Evolutionary conservation across 2,888 invertebrate genomes (phyloP).

Genomic region (Synergus itoensis): DNA sequence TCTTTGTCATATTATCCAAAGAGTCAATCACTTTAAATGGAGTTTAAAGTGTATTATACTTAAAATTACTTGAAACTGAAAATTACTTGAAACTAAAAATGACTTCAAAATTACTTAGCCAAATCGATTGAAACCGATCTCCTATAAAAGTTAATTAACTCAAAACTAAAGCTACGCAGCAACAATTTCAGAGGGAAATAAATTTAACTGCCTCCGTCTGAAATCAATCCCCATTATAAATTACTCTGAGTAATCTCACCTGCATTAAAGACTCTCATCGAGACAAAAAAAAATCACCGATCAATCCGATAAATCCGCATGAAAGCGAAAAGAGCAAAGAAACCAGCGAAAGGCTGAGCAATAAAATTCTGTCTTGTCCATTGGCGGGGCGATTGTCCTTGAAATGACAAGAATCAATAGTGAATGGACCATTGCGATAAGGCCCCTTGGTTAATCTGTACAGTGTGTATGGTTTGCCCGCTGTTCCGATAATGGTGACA

Average conservation of each 20-base stretch:
- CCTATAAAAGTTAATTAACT: background rate
- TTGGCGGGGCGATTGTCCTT: slow-evolving; percentile 57
- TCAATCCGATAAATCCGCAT: slow-evolving; percentile 32
- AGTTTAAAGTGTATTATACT: background rate
- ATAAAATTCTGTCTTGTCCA: slow-evolving; percentile 58
- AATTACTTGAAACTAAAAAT: too few species aligned
- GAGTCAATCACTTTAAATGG: slow-evolving; percentile 16
- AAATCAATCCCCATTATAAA: slow-evolving; percentile 30
- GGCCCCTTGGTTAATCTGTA: slow-evolving; percentile 49
- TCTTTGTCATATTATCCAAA: slow-evolving; percentile 33
- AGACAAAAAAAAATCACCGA: slow-evolving; percentile 23
- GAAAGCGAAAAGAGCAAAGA: slow-evolving; percentile 38
- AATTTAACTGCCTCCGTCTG: slow-evolving; percentile 14
- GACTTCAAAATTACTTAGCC: background rate
- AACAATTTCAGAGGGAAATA: background rate
- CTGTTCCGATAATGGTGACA: slow-evolving; percentile 56
- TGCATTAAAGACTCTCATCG: slow-evolving; percentile 7
- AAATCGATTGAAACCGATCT: background rate
- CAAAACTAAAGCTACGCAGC: background rate
- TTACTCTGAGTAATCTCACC: slow-evolving; percentile 25
- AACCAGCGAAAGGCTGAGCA: slow-evolving; percentile 14
- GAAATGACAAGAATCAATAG: slow-evolving; percentile 56
- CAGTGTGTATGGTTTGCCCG: slow-evolving; percentile 39
- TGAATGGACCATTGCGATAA: slow-evolving; percentile 51
- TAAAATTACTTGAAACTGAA: background rate